These are phyloP conservation scores for Leptopilina drosophilae DNA, from an alignment of 2,888 invertebrate genomes.

Conservation along the genomic window DNA sequence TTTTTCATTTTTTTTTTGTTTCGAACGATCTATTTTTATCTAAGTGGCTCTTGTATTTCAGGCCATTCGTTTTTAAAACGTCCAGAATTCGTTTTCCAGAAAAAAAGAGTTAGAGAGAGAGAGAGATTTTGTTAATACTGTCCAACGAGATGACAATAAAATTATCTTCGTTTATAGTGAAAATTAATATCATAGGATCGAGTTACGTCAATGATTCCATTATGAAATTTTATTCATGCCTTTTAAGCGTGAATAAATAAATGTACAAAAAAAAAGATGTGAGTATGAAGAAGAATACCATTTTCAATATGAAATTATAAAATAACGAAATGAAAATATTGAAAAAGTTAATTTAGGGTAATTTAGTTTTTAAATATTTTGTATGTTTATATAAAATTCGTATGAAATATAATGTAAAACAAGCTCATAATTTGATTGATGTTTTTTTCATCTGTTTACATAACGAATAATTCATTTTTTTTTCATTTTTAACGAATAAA, in stretches of 20 bases:
- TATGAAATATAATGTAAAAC: too few species aligned
- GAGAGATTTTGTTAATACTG: not conserved
- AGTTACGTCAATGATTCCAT: not conserved
- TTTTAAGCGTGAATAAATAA: not conserved
- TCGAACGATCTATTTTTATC: constrained; percentile 28
- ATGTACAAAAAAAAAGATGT: not conserved
- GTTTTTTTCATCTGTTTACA: too few species aligned
- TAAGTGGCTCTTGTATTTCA: constrained; percentile 17
- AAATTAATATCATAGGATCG: constrained; percentile 4
- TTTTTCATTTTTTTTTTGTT: not conserved
- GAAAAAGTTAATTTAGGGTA: too few species aligned
- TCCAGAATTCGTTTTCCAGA: constrained; percentile 2
- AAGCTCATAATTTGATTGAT: too few species aligned
- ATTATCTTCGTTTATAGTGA: constrained; percentile 8
- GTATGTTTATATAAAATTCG: too few species aligned
- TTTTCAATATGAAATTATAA: not conserved
- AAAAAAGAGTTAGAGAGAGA: too few species aligned
- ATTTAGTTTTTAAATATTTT: too few species aligned
- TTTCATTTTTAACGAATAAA: too few species aligned
- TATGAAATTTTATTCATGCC: constrained; percentile 7
- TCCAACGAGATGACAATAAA: not conserved
- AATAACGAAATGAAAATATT: not conserved
- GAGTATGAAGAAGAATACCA: not conserved
- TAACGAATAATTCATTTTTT: too few species aligned
- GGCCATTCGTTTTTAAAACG: not conserved